Evolutionary conservation across 1,140 invertebrate species (phyloP).

Genomic region (Stratiolaelaps scimitus): DNA sequence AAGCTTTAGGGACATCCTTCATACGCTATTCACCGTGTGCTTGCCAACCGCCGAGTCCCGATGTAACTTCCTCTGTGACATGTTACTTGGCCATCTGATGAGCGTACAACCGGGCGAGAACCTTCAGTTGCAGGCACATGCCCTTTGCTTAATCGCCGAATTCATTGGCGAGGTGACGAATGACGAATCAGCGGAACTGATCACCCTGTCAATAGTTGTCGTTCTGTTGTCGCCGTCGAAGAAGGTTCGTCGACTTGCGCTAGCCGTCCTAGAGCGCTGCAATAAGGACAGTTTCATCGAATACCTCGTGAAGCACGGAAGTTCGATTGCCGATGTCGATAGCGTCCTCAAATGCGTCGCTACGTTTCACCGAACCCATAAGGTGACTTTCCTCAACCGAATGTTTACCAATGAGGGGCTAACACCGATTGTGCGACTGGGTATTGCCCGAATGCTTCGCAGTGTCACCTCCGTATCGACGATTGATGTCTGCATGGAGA

Average conservation of each 20-base stretch:
- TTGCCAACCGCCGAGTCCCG: neutral
- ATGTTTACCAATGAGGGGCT: slow-evolving; percentile 1
- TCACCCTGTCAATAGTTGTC: neutral
- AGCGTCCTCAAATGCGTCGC: slow-evolving; percentile 3
- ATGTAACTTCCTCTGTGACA: neutral
- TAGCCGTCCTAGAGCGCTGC: neutral
- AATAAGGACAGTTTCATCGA: neutral
- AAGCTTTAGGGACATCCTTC: neutral
- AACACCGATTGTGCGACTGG: slow-evolving; percentile 1
- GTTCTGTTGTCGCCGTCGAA: slow-evolving; percentile 13
- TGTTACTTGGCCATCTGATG: neutral
- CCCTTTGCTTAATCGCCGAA: neutral
- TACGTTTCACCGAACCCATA: slow-evolving; percentile 1
- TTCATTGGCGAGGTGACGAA: slow-evolving; percentile 8
- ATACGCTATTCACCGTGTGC: neutral
- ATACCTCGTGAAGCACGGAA: slow-evolving; percentile 13
- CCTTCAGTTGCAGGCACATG: slow-evolving; percentile 6
- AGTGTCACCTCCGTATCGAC: neutral
- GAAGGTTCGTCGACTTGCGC: neutral
- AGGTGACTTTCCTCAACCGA: slow-evolving; percentile 14
- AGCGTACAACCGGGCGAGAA: neutral
- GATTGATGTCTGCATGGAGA: neutral
- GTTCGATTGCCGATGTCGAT: neutral
- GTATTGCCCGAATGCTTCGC: neutral
- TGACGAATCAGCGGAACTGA: neutral